These are phyloP conservation scores for Paradisaea rubra DNA, from an alignment of 2,113 vertebrate genomes.

Conservation along the genomic window DNA sequence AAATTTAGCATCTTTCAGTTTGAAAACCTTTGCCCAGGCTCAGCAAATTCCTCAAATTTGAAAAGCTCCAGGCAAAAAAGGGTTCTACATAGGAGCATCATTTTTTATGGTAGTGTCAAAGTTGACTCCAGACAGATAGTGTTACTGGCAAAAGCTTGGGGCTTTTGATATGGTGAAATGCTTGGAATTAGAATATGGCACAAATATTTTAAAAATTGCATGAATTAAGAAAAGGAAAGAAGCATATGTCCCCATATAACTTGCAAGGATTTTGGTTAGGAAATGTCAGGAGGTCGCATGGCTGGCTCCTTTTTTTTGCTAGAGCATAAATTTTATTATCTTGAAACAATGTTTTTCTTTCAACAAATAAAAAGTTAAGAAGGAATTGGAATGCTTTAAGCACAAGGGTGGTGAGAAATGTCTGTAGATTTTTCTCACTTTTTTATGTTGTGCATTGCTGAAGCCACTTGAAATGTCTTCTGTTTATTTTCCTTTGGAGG, in stretches of 20 bases:
- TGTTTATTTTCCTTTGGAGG: background rate
- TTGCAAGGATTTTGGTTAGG: background rate
- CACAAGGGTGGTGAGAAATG: background rate
- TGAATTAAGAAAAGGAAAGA: background rate
- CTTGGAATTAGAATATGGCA: background rate
- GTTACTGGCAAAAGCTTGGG: background rate
- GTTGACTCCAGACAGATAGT: background rate
- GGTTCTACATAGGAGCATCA: background rate
- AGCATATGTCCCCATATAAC: background rate
- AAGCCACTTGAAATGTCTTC: background rate
- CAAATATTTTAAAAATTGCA: fast-evolving
- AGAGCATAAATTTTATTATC: background rate
- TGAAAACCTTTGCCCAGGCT: background rate
- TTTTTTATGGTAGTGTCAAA: background rate
- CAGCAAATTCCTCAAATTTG: background rate
- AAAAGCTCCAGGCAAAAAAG: background rate
- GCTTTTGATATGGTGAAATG: background rate
- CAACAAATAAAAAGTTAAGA: background rate
- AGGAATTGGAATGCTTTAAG: background rate
- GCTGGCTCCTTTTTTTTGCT: background rate
- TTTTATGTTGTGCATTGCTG: background rate
- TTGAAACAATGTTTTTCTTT: background rate
- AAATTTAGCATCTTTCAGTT: background rate
- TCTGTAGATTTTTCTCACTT: background rate
- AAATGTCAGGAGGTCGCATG: background rate